Base-by-base conservation (phyloP, 2,113 vertebrate genomes). In the Lepisosteus osseus region DNA sequence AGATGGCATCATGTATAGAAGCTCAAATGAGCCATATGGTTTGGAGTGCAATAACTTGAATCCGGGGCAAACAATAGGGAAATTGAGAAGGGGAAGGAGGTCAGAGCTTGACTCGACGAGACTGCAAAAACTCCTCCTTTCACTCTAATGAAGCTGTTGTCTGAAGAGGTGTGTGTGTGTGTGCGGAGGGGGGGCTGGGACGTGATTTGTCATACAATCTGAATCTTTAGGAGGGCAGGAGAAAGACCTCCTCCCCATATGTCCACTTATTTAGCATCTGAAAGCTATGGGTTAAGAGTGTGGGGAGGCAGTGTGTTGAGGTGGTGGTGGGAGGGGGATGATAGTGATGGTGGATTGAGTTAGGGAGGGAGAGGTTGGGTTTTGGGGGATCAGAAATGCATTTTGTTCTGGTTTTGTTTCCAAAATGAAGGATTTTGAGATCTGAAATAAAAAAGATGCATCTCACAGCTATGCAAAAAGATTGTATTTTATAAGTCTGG, bases 191-290 rank as follows among this genome's bases (percentile, higher is more conserved):
- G 79, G 79, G 54, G 81, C 74, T 77, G 72, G 80, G 84, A 91
- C 87, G 88, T 91, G 90, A 92, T 92, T 89, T 91, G 90, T 90
- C 90, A 92, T 88, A 91, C 90, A 90, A 90, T 91, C 83, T 85
- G 88, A 90, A 91, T 90, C 86, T 92, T 92, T 91, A 91, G 88
- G 88, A 89, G 86, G 83, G 81, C 80, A 64, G 84, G 72, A 77
- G 82, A 85, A 88, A 90, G 80, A 84, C 90, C 90, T 90, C 90
- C 90, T 85, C 87, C 85, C 90, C 90, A 92, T 92, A 92, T 92
- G 90, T 90, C 89, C 83, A 76, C 86, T 84, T 92, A 75, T 81
- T 92, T 91, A 85, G 87, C 90, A 92, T 92, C 72, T 91, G 89
- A 92, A 92, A 92, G 88, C 82, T 85, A 71, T 67, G 63, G 78